Base-by-base conservation (phyloP, 2,888 invertebrate genomes). In the Acronicta leporina region DNA sequence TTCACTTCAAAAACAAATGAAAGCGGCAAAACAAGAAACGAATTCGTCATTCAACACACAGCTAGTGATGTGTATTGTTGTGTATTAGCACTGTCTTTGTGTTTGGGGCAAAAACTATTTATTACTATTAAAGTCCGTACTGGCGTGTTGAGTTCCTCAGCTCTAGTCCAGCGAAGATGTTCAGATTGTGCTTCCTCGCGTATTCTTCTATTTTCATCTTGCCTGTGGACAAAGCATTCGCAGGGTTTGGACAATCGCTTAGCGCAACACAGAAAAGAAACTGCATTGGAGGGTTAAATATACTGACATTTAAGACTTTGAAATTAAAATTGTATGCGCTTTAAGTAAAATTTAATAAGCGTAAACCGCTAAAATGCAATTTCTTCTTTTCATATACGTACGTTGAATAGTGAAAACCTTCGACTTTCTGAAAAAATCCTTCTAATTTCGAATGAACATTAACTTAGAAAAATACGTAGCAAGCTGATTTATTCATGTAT, bases 91-190 rank as follows among this genome's bases (percentile, higher is more conserved):
- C 52, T 59, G 65, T 69, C 53, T 67, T 63, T 77, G 81, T 81
- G 79, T 85, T 85, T 87, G 80, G 85, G 77, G 77, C 73, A 91
- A 91, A 88, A 91, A 91, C 91, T 92, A 90, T 87, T 48, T 91
- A 93, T 93, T 94, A 94, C 94, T 92, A 95, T 96, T 96, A 96
- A 96, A 96, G 96, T 96, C 96, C 96, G 95, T 96, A 97, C 96
- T 96, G 96, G 95, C 97, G 96, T 88, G 96, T 96, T 85, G 96
- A 96, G 93, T 96, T 96, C 90, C 96, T 95, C 68, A 97, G 95
- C 91, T 96, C 96, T 85, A 95, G 95, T 68, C 97, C 97, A 88
- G 96, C 96, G 95, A 96, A 97, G 93, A 97, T 95, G 94, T 96
- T 96, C 83, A 97, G 93, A 91, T 97, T 96, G 93, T 97, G 95